Evolutionary conservation across 2,113 vertebrate species (phyloP).

Genomic region (Lepus timidus): DNA sequence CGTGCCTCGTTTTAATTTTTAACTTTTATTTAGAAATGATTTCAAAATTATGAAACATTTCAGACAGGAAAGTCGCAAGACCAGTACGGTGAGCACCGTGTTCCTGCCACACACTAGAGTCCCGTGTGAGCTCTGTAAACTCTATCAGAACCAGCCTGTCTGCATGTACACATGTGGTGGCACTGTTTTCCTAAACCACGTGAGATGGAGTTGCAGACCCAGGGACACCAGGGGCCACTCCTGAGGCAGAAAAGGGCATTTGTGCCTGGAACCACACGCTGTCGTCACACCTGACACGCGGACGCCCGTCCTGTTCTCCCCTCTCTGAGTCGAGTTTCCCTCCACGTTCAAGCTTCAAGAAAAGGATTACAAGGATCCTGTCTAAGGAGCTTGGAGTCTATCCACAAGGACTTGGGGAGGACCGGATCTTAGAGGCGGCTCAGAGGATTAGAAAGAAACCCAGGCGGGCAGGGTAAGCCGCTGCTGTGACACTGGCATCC

Average conservation of each 20-base stretch:
- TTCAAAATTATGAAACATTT: background rate
- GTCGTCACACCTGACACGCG: background rate
- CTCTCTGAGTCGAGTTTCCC: background rate
- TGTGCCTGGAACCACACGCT: background rate
- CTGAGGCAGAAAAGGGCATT: background rate
- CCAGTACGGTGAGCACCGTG: background rate
- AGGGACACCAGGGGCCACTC: background rate
- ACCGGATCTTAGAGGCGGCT: background rate
- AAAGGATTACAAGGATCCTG: slow-evolving; percentile 11
- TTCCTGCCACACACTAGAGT: background rate
- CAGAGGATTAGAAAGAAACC: background rate
- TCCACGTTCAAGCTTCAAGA: background rate
- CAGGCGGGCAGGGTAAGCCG: no score
- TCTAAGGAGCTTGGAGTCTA: background rate
- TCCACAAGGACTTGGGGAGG: background rate
- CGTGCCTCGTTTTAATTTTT: no score
- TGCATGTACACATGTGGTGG: no score
- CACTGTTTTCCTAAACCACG: background rate
- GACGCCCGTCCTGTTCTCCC: background rate
- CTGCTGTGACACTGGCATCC: no score
- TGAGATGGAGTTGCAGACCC: background rate
- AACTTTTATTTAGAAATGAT: background rate
- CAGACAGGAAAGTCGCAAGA: background rate
- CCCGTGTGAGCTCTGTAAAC: no score
- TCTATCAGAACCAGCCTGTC: background rate